Base-by-base conservation (phyloP, 2,113 vertebrate genomes). In the Cyprinus carpio region DNA sequence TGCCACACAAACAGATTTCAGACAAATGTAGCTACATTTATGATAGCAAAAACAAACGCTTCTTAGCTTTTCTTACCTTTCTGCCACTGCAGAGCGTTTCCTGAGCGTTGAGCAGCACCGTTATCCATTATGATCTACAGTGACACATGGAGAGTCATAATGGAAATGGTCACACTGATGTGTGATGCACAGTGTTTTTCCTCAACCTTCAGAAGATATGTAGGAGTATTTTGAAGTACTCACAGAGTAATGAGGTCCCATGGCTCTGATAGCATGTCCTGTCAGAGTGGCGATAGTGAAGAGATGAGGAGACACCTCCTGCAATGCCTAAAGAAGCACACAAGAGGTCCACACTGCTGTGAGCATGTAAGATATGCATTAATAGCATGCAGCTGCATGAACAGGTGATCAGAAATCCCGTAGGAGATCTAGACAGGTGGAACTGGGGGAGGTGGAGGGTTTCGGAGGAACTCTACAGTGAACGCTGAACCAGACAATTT, bases 231-330 rank as follows among this genome's bases (percentile, higher is more conserved):
- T 16, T 51, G n/a, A 78, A 20, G 25, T 64, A 88, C 94, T 94
- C 62, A 96, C 95, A 9, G 95, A 95, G 92, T 96, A 96, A 88
- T 95, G 87, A 0, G 92, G 91, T 51, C 95, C 95, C 94, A 95
- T 94, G 90, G 95, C 95, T 88, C 95, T 90, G 87, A 95, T 91
- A 86, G 95, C 95, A 15, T 96, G 95, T 67, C 95, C 95, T 7
- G 95, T 96, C 89, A 96, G 91, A 31, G 95, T 96, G 9, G 95
- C 95, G 1, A 96, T 96, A 6, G 95, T 96, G 49, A 95, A 95
- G 64, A 95, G 87, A 10, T 95, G 85, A 27, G 94, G 94, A 75
- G 87, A 90, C 6, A 88, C 90, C 72, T 95, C 93, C 0, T 9
- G 1, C 0, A 92, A 11, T 0, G 94, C 95, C 95, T 96, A 89